phyloP scores from a whole-genome alignment of 2,888 invertebrate genomes.

The Stenolophus ochropezus region DNA sequence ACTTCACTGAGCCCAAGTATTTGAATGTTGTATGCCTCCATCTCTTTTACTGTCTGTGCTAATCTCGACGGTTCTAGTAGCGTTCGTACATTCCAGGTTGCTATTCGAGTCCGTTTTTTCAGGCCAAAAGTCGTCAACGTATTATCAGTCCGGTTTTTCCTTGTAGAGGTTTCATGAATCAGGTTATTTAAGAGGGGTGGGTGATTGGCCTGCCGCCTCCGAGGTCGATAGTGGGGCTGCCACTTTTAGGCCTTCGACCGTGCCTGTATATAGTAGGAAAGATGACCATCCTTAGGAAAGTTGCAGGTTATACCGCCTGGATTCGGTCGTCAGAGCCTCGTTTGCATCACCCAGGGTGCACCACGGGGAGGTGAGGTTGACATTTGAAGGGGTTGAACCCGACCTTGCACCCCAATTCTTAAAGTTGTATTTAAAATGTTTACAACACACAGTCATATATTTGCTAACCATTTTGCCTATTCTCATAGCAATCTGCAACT shows the following conservation, averaged over 20 bases:
- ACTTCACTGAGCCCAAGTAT: background rate
- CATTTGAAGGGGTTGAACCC: background rate
- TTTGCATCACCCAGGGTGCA: too few relatives aligned
- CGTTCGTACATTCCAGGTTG: background rate
- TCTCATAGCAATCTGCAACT: too few relatives aligned
- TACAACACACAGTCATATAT: too few relatives aligned
- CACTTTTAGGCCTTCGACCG: background rate
- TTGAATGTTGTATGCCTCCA: background rate
- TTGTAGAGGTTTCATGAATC: background rate
- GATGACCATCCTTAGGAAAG: background rate
- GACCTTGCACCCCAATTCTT: background rate
- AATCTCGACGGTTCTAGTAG: background rate
- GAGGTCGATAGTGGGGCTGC: too few relatives aligned
- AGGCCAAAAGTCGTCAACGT: background rate
- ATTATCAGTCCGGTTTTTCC: background rate
- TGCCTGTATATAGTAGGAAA: background rate
- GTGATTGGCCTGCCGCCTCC: background rate
- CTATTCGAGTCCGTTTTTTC: background rate
- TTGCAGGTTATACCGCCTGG: slow-evolving; percentile 10
- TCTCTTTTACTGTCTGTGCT: background rate
- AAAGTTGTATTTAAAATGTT: too few relatives aligned
- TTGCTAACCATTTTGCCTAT: too few relatives aligned
- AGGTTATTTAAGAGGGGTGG: background rate
- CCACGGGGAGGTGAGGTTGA: too few relatives aligned
- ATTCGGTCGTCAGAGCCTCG: too few relatives aligned